A percentile compares a stretch with the other conserved stretches of the same genome.
Conservation (phyloP, 2,888 invertebrate genomes). For the Dicyrtomina minuta region DNA sequence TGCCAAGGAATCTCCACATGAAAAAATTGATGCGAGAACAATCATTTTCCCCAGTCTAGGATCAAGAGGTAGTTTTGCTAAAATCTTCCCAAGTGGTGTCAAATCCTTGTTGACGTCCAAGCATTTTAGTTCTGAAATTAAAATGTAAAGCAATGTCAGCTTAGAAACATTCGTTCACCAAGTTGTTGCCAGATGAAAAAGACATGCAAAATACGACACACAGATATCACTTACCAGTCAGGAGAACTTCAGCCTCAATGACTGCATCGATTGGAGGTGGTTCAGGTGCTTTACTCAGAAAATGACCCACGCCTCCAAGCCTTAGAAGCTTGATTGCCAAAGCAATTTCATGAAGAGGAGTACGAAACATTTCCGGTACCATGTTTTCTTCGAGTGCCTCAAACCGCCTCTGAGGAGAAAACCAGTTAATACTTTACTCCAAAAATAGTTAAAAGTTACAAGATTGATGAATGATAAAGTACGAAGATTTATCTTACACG, state of each 20-base stretch:
- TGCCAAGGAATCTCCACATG: conserved; percentile 85
- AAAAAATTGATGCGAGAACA: conserved; percentile 88
- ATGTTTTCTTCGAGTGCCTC: conserved; percentile 80
- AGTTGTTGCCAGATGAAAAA: background rate
- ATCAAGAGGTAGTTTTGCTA: conserved; percentile 93
- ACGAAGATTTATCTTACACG: background rate
- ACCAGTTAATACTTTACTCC: conserved; percentile 3
- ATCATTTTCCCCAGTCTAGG: conserved; percentile 96
- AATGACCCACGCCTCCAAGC: conserved; percentile 88
- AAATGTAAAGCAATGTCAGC: background rate
- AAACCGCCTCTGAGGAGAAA: conserved; percentile 59
- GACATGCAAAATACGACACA: background rate
- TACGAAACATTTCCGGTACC: conserved; percentile 96
- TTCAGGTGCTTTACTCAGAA: conserved; percentile 91
- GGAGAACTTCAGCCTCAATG: conserved; percentile 88
- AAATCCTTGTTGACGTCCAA: conserved; percentile 82
- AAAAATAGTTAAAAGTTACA: no score
- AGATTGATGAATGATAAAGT: background rate
- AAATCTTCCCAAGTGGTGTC: conserved; percentile 87
- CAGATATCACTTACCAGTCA: conserved; percentile 60
- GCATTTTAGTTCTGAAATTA: conserved; percentile 78
- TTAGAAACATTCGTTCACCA: background rate
- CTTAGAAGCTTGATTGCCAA: conserved; percentile 86
- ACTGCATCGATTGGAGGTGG: conserved; percentile 94
- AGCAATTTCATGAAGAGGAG: conserved; percentile 92